Evolutionary conservation across 2,888 invertebrate species (phyloP).

Genomic region (Agonopterix arenella): DNA sequence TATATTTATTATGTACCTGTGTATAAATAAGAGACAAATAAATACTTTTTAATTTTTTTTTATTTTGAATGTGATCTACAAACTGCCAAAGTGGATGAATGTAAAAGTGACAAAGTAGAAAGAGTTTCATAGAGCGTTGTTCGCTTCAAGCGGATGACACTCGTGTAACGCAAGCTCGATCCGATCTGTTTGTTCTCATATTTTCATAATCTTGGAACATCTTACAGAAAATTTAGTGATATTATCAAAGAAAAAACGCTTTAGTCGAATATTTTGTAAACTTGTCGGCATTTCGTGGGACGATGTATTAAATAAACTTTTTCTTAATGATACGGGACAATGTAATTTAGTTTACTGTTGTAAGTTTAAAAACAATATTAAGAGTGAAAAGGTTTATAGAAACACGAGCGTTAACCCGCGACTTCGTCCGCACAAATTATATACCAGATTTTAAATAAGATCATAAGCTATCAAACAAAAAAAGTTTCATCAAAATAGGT

Average conservation of each 20-base stretch:
- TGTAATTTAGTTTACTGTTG: not conserved
- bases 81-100: too few species aligned
- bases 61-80: too few species aligned
- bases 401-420: too few species aligned
- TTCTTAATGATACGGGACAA: not conserved
- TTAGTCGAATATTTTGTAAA: not conserved
- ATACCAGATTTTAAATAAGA: too few species aligned
- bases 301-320: not conserved
- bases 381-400: too few species aligned
- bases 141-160: constrained; percentile 2
- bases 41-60: too few species aligned
- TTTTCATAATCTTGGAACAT: constrained; percentile 2
- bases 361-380: too few species aligned
- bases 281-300: not conserved
- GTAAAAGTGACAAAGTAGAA: not conserved
- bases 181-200: constrained; percentile 3
- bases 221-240: not conserved
- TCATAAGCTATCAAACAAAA: too few species aligned
- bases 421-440: too few species aligned
- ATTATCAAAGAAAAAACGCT: constrained; percentile 2
- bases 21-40: too few species aligned
- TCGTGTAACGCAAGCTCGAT: not conserved
- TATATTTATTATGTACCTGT: too few species aligned
- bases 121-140: not conserved
- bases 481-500: too few species aligned